Evolutionary conservation across 2,888 invertebrate genomes (phyloP).

Genomic region (Ommatoiulus sabulosus): DNA sequence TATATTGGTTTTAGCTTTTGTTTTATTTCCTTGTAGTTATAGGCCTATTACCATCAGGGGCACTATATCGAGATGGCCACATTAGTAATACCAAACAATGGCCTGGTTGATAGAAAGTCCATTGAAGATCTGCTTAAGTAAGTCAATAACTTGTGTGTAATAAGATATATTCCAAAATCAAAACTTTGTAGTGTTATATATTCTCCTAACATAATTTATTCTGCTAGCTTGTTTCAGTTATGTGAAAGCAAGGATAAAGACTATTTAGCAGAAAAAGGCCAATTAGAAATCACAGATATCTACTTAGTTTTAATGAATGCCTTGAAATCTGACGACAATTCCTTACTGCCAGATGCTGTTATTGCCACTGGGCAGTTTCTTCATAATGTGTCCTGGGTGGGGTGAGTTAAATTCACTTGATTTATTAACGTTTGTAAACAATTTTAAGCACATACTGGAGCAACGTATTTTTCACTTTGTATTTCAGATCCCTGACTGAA

Average conservation of each 20-base stretch:
- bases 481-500: not conserved
- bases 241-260: not conserved
- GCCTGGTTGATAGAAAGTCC: not conserved
- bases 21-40: no score
- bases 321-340: not conserved
- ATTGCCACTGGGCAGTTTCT: not conserved
- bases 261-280: not conserved
- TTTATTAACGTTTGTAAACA: not conserved
- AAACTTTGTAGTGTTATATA: not conserved
- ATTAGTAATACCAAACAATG: not conserved
- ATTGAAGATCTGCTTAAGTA: not conserved
- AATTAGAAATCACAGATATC: not conserved
- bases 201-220: not conserved
- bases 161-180: not conserved
- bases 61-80: not conserved
- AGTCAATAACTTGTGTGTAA: not conserved
- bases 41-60: no score
- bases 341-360: not conserved
- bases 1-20: no score
- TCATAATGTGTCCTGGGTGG: not conserved
- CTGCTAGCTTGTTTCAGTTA: not conserved
- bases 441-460: not conserved
- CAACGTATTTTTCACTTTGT: not conserved
- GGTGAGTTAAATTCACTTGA: not conserved
- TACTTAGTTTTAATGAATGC: conserved; percentile 25